A percentile compares a stretch with the other conserved stretches of the same genome.
Evolutionary conservation across 2,797 vertebrate species (phyloP).

Genomic region (Triplophysa bombifrons): DNA sequence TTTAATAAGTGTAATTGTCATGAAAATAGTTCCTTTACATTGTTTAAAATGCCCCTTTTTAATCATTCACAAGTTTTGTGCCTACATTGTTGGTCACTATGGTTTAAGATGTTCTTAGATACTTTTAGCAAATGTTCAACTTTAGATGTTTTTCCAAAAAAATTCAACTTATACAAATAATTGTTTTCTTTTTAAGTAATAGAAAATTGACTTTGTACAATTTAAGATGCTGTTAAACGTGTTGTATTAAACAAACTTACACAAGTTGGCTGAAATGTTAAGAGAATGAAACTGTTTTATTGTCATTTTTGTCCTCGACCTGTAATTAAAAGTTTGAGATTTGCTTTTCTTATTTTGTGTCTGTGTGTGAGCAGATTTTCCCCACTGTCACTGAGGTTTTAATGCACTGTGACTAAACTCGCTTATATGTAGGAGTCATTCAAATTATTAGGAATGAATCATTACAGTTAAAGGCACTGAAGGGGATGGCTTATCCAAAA

Average conservation of each 20-base stretch:
- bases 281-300: not conserved
- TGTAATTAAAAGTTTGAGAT: too few relatives aligned
- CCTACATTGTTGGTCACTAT: not conserved
- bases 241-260: not conserved
- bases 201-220: not conserved
- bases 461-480: not conserved
- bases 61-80: not conserved
- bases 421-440: not conserved
- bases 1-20: not conserved
- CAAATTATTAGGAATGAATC: not conserved
- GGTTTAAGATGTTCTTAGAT: not conserved
- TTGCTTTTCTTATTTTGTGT: not conserved
- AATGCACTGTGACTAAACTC: not conserved
- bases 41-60: not conserved
- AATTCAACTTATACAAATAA: not conserved
- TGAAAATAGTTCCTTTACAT: not conserved
- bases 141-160: too few relatives aligned
- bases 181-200: not conserved
- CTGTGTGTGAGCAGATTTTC: not conserved
- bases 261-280: not conserved
- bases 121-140: too few relatives aligned
- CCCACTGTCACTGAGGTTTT: not conserved
- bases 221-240: not conserved
- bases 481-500: not conserved
- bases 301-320: too few relatives aligned